These are phyloP conservation scores for Parauchenoglanis punctatus DNA, from an alignment of 2,797 vertebrate species.

Conservation along the genomic window DNA sequence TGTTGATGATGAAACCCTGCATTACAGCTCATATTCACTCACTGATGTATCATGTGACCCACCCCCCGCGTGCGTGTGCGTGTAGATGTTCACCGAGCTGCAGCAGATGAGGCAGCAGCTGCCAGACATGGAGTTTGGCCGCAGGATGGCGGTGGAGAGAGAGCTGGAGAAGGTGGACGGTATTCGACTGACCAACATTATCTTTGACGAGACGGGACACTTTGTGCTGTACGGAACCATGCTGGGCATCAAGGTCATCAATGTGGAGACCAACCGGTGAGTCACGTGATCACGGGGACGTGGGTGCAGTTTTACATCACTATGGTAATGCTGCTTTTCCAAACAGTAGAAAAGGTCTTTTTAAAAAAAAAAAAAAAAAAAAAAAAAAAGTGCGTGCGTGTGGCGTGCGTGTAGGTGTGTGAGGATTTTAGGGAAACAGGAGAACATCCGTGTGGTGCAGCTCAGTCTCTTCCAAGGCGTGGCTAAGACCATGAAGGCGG, in stretches of 20 bases:
- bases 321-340: neutral
- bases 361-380: no score
- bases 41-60: neutral
- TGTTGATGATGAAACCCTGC: no score
- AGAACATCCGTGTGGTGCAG: conserved; percentile 94
- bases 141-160: conserved; percentile 94
- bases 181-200: conserved; percentile 90
- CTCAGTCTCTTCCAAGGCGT: conserved; percentile 92
- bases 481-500: conserved; percentile 84
- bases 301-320: neutral
- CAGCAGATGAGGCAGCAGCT: conserved; percentile 98
- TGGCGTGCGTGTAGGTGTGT: conserved; percentile 76
- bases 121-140: conserved; percentile 98
- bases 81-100: conserved; percentile 97
- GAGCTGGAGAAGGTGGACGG: conserved; percentile 96
- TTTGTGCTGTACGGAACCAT: conserved; percentile 98
- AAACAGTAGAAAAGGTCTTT: no score
- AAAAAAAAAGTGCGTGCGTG: no score
- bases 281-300: neutral
- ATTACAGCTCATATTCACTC: neutral
- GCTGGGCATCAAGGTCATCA: conserved; percentile 98
- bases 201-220: conserved; percentile 98
- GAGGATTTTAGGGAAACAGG: conserved; percentile 93
- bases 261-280: conserved; percentile 95
- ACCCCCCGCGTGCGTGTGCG: neutral